Evolutionary conservation across 2,888 invertebrate genomes (phyloP), one percentile per base, ranked within the genome.

Genomic region (Teleogryllus oceanicus): DNA sequence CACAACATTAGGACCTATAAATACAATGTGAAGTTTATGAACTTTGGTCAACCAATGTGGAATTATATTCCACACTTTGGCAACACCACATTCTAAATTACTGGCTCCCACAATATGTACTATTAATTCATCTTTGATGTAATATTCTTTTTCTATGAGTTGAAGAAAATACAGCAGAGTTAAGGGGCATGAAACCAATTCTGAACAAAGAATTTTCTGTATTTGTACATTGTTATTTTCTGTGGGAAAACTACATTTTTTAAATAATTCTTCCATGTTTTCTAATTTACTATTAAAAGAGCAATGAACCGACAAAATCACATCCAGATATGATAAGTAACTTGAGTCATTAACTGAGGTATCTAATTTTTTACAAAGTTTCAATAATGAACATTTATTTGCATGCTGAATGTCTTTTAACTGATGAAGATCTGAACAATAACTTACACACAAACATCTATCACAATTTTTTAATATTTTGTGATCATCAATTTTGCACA

Each of bases 101-200:
- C 84, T 83, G 24, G 85, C 84, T n/a, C 86, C 86, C 49, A 86
- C 84, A 76, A 86, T 77, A 81, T 86, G 86, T 49, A 87, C 80
- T n/a, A 79, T 75, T 21, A 82, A 51, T n/a, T 50, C 74, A 20
- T 12, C 62, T 49, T 18, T 49, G 49, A n/a, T 62, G n/a, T 4
- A n/a, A 4, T 18, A n/a, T n/a, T 13, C 4, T n/a, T 13, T 13
- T 18, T n/a, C 16, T n/a, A n/a, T n/a, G 62, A 0, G 62, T 11
- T 13, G n/a, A n/a, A 62, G 62, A 13, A 84, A 84, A 78, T 85
- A 83, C 16, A 86, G 83, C 21, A 86, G 81, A 10, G 85, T 85
- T 75, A 86, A 82, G 11, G 86, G 85, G 81, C 85, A 83, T n/a
- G 86, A 85, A 1, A 85, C 82, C 80, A 83, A 84, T 81, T 85